Percentiles rank a stretch among this genome's conserved stretches.
Conservation (phyloP, 2,888 invertebrate species). For the Andrena hattorfiana region DNA sequence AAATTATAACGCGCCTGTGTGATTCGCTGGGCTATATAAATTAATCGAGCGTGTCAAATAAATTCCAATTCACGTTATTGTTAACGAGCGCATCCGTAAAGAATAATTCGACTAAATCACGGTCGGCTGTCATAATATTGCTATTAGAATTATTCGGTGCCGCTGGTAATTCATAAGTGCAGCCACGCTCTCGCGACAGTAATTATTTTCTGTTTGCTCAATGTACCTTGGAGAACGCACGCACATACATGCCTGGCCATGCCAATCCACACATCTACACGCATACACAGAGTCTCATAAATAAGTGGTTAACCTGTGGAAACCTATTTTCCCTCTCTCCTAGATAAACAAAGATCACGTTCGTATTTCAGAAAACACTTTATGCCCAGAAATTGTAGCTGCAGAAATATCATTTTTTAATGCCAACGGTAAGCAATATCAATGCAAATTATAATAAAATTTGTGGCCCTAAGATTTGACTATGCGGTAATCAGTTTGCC, state of each 20-base stretch:
- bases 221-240: not conserved
- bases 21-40: slow-evolving; percentile 29
- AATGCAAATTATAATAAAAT: too few relatives aligned
- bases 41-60: slow-evolving; percentile 28
- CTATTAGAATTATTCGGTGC: slow-evolving; percentile 34
- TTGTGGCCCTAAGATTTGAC: too few relatives aligned
- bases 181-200: slow-evolving; percentile 11
- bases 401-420: too few relatives aligned
- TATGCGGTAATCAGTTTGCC: too few relatives aligned
- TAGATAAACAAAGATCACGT: too few relatives aligned
- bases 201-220: slow-evolving; percentile 46
- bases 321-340: too few relatives aligned
- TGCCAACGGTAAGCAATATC: too few relatives aligned
- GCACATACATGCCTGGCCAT: slow-evolving; percentile 14
- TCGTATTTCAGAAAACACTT: too few relatives aligned
- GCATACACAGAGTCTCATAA: too few relatives aligned
- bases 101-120: slow-evolving; percentile 30
- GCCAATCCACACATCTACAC: too few relatives aligned
- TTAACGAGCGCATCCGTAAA: slow-evolving; percentile 12
- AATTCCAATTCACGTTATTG: slow-evolving; percentile 29
- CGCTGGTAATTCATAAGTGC: slow-evolving; percentile 5
- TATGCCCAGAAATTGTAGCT: too few relatives aligned
- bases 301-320: too few relatives aligned
- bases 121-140: slow-evolving; percentile 17
- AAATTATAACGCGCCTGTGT: slow-evolving; percentile 26